Percentiles rank a stretch among this genome's conserved stretches.
Conservation (phyloP, 2,888 invertebrate genomes). For the Anthophora plumipes region DNA sequence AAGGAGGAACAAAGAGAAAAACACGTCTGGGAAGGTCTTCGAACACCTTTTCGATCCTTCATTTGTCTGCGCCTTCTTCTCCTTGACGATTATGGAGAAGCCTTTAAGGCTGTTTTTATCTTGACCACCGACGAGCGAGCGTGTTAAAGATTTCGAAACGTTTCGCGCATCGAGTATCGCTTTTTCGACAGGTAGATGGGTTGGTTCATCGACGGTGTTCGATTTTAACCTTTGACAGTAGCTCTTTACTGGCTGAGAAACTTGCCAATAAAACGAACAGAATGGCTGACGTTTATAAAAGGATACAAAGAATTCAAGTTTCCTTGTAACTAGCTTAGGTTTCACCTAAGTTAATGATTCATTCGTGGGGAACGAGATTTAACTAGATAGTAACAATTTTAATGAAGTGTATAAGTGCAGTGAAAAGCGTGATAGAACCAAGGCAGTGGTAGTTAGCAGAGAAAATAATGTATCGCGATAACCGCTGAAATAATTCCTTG, state of each 20-base stretch:
- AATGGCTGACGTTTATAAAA: neutral
- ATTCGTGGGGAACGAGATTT: constrained; percentile 7
- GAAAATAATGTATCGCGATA: constrained; percentile 36
- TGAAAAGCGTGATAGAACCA: constrained; percentile 10
- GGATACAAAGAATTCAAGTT: no score
- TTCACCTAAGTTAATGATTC: neutral
- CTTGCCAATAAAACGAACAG: neutral
- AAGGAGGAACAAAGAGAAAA: constrained; percentile 16
- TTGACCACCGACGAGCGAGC: neutral
- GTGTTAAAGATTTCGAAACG: neutral
- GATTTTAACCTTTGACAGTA: constrained; percentile 11
- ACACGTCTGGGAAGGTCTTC: constrained; percentile 37
- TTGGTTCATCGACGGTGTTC: neutral
- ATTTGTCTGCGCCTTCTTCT: constrained; percentile 26
- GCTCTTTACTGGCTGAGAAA: neutral
- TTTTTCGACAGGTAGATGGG: constrained; percentile 15
- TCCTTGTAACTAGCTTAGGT: no score
- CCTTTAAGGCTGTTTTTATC: constrained; percentile 40
- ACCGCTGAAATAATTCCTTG: constrained; percentile 39
- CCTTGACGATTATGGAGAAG: constrained; percentile 26
- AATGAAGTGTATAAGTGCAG: neutral
- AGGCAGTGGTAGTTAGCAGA: constrained; percentile 1
- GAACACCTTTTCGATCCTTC: constrained; percentile 28
- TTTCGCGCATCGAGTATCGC: constrained; percentile 3
- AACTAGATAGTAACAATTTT: neutral